phyloP scores from a whole-genome alignment of 1,140 invertebrate species.

The Phenacoccus solenopsis region DNA sequence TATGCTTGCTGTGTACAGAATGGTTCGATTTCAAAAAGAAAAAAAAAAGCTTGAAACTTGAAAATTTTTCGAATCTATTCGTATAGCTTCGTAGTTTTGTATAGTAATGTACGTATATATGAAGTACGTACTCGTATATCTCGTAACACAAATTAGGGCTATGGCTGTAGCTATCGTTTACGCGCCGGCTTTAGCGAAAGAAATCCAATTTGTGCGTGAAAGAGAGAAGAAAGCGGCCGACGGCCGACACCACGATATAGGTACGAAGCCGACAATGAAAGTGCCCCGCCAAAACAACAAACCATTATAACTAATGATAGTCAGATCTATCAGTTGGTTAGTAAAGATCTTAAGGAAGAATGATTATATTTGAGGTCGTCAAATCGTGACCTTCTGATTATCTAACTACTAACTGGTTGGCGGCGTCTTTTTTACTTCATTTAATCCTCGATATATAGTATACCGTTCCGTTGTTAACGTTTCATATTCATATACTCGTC shows the following conservation, averaged over 20 bases:
- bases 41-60: no score
- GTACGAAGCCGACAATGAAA: conserved; percentile 11
- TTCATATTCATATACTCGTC: no score
- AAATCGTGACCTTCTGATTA: conserved; percentile 15
- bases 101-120: no score
- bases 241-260: conserved; percentile 4
- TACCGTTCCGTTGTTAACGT: conserved; percentile 1
- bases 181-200: not conserved
- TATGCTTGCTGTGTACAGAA: no score
- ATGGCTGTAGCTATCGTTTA: not conserved
- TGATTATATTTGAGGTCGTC: conserved; percentile 17
- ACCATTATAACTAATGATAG: conserved; percentile 18
- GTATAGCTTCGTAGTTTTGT: no score
- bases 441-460: conserved; percentile 6
- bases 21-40: no score
- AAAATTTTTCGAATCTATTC: no score
- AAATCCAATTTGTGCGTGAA: conserved; percentile 15
- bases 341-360: conserved; percentile 18
- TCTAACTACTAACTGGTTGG: conserved; percentile 16
- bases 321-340: conserved; percentile 17
- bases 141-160: conserved; percentile 1
- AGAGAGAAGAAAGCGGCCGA: conserved; percentile 11
- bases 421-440: conserved; percentile 6
- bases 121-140: no score
- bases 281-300: conserved; percentile 14